These are phyloP conservation scores for Tinea trinotella DNA, from an alignment of 2,888 invertebrate genomes.

Conservation along the genomic window DNA sequence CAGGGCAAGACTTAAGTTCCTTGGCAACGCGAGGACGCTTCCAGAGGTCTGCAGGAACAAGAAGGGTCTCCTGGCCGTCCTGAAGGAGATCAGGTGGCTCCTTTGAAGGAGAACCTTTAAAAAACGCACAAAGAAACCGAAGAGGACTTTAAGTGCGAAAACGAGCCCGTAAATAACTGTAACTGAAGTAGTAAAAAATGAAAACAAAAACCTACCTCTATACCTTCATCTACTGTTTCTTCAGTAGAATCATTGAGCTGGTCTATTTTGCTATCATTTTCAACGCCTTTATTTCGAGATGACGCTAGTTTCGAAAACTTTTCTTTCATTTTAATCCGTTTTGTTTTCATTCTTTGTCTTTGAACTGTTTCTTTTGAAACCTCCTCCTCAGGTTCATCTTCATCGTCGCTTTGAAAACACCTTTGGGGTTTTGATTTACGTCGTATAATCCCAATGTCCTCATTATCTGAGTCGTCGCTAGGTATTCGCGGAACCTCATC, in stretches of 20 bases:
- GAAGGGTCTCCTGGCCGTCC: too few relatives aligned
- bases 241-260: neutral
- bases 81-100: too few relatives aligned
- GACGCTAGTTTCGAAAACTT: constrained; percentile 45
- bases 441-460: constrained; percentile 23
- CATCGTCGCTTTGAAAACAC: constrained; percentile 38
- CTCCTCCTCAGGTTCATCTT: constrained; percentile 20
- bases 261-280: neutral
- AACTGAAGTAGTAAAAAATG: too few relatives aligned
- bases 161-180: too few relatives aligned
- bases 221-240: neutral
- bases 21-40: too few relatives aligned
- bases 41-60: too few relatives aligned
- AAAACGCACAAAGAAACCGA: too few relatives aligned
- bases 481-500: neutral
- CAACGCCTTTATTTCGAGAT: constrained; percentile 28
- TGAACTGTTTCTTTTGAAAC: constrained; percentile 31
- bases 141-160: too few relatives aligned
- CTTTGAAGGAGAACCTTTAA: too few relatives aligned
- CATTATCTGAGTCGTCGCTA: constrained; percentile 23
- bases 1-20: too few relatives aligned
- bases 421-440: constrained; percentile 29
- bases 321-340: constrained; percentile 41
- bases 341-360: constrained; percentile 42
- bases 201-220: neutral